phyloP scores from a whole-genome alignment of 2,888 invertebrate genomes.

The Drosophila mercatorum region DNA sequence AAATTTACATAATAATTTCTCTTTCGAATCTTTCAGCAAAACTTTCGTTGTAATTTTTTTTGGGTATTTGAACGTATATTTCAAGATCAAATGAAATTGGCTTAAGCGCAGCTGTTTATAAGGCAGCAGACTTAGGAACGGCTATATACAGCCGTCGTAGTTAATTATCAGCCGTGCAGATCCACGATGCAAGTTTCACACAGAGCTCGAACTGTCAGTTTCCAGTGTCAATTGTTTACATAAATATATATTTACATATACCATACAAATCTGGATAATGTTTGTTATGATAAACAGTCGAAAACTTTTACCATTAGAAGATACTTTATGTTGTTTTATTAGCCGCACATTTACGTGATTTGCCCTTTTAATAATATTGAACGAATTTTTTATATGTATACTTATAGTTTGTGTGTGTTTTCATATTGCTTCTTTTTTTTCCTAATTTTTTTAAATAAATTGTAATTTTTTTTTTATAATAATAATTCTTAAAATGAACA shows the following conservation, averaged over 20 bases:
- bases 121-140: constrained; percentile 7
- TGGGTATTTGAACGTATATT: constrained; percentile 47
- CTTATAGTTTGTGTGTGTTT: constrained; percentile 70
- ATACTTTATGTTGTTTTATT: constrained; percentile 16
- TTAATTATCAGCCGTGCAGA: background rate
- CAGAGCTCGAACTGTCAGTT: constrained; percentile 26
- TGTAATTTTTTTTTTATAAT: constrained; percentile 49
- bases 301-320: constrained; percentile 4
- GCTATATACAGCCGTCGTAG: constrained; percentile 11
- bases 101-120: constrained; percentile 61
- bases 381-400: constrained; percentile 31
- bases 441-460: constrained; percentile 21
- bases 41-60: constrained; percentile 18
- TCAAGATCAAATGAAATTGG: constrained; percentile 49
- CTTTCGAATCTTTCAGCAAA: constrained; percentile 58
- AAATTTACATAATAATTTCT: constrained; percentile 47
- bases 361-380: constrained; percentile 4
- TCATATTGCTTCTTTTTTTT: constrained; percentile 28
- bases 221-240: constrained; percentile 34
- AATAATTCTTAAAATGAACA: constrained; percentile 43
- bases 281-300: constrained; percentile 5
- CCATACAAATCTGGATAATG: constrained; percentile 6
- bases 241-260: background rate
- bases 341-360: constrained; percentile 16
- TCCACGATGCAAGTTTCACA: background rate